Evolutionary conservation across 2,797 vertebrate genomes (phyloP), one percentile per base, ranked within the genome.

Genomic region (Benthosema pterotum): DNA sequence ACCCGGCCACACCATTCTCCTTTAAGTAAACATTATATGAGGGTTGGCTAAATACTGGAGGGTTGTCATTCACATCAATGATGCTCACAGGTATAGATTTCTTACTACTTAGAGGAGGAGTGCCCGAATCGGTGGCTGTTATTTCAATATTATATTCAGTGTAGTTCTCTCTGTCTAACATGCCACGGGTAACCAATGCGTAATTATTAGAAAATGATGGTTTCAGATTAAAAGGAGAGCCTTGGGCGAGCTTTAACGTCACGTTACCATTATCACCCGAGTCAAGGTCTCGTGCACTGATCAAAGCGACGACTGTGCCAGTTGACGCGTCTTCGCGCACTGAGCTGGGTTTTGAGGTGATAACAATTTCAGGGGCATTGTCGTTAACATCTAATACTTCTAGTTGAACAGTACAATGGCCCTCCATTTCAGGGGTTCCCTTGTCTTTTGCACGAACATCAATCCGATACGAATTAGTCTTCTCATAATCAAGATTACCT

Each of bases 31-130:
- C 89, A 22, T 91, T 89, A 0, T 94, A 95, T 45, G 78, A 90
- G 51, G 89, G 52, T 22, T 94, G 92, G 2, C 88, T 76, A 11
- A 85, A 71, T 17, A 82, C 79, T 25, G 94, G 94, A 0, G 88
- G 82, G 0, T 93, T 94, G 86, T 95, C 94, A 0, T 95, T 95
- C 69, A 94, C 74, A 69, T 95, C 94, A 1, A 89, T 90, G 42
- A 95, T 90, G 63, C 83, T 89, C 48, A 95, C 88, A 15, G 84
- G 43, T 47, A 95, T 85, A 6, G 74, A 85, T 38, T 91, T 93
- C 15, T 91, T 82, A 0, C 74, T 89, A 4, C 84, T 88, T 56
- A 95, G 86, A 3, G 88, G 38, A 5, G 93, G 93, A 1, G 84
- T 89, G 1, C 94, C 94, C 0, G 87, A 82, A 53, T 95, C 94